These are phyloP conservation scores for Griposia aprilina DNA, from an alignment of 2,888 invertebrate species.

Conservation along the genomic window DNA sequence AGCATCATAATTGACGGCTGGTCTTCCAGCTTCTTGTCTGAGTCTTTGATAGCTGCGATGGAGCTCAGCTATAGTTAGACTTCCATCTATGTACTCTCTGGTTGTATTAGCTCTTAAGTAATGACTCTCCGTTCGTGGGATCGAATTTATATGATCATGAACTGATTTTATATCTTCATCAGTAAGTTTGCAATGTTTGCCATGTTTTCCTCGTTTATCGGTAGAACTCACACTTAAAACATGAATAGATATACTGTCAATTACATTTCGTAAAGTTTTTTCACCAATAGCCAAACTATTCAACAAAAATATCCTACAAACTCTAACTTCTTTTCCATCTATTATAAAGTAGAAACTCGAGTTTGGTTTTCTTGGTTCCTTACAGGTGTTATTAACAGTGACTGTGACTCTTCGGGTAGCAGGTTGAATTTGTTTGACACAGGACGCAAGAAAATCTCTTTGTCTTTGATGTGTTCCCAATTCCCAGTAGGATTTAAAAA, in stretches of 20 bases:
- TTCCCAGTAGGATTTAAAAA: conserved; percentile 59
- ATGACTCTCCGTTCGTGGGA: conserved; percentile 63
- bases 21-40: conserved; percentile 31
- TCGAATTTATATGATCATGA: conserved; percentile 60
- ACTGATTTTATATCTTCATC: conserved; percentile 57
- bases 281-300: conserved; percentile 61
- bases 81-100: conserved; percentile 63
- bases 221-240: conserved; percentile 24
- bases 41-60: conserved; percentile 43
- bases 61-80: conserved; percentile 59
- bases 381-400: conserved; percentile 41
- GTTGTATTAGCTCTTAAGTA: conserved; percentile 59
- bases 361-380: conserved; percentile 53
- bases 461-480: conserved; percentile 52
- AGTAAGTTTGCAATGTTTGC: conserved; percentile 47
- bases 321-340: conserved; percentile 44
- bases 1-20: conserved; percentile 58
- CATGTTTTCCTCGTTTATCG: conserved; percentile 60
- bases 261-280: conserved; percentile 60
- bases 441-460: conserved; percentile 56
- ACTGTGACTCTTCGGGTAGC: conserved; percentile 44
- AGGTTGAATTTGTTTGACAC: conserved; percentile 47
- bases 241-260: conserved; percentile 41
- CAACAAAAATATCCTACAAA: conserved; percentile 60
- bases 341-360: conserved; percentile 53